Conservation (phyloP, 2,888 invertebrate genomes). For the Thyatira batis region DNA sequence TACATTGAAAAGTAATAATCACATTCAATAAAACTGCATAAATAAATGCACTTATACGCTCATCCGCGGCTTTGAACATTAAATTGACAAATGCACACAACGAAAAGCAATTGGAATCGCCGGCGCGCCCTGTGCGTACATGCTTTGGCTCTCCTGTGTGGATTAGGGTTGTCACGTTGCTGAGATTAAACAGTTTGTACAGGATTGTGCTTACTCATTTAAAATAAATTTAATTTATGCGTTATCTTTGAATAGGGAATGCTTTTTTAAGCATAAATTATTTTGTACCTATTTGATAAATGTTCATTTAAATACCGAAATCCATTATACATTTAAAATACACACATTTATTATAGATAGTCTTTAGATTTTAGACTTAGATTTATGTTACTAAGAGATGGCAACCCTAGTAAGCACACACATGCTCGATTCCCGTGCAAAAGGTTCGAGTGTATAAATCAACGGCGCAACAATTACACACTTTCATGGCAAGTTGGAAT, state of each 20-base stretch:
- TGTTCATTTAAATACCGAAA: too few species aligned
- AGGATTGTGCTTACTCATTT: too few species aligned
- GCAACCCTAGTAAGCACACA: slow-evolving; percentile 54
- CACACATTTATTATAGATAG: too few species aligned
- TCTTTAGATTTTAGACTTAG: too few species aligned
- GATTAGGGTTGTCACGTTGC: slow-evolving; percentile 16
- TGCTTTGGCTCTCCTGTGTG: slow-evolving; percentile 1
- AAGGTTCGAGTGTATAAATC: slow-evolving; percentile 79
- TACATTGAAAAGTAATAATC: slow-evolving; percentile 11
- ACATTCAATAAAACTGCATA: slow-evolving; percentile 28
- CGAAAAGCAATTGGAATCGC: slow-evolving; percentile 35
- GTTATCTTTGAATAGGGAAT: too few species aligned
- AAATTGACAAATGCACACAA: slow-evolving; percentile 56
- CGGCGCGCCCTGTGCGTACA: slow-evolving; percentile 20
- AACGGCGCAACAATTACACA: slow-evolving; percentile 82
- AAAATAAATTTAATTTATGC: too few species aligned
- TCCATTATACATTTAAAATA: too few species aligned
- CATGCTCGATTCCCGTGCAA: slow-evolving; percentile 62
- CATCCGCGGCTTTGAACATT: slow-evolving; percentile 19
- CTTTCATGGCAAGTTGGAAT: slow-evolving; percentile 83
- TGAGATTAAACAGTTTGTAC: neutral
- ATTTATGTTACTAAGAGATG: slow-evolving; percentile 12
- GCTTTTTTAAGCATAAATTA: too few species aligned
- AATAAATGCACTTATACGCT: slow-evolving; percentile 33
- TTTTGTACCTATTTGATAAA: too few species aligned